Percentiles rank a stretch among this genome's conserved stretches.
Evolutionary conservation across 2,797 vertebrate genomes (phyloP).

Genomic region (Gadopsis marmoratus): DNA sequence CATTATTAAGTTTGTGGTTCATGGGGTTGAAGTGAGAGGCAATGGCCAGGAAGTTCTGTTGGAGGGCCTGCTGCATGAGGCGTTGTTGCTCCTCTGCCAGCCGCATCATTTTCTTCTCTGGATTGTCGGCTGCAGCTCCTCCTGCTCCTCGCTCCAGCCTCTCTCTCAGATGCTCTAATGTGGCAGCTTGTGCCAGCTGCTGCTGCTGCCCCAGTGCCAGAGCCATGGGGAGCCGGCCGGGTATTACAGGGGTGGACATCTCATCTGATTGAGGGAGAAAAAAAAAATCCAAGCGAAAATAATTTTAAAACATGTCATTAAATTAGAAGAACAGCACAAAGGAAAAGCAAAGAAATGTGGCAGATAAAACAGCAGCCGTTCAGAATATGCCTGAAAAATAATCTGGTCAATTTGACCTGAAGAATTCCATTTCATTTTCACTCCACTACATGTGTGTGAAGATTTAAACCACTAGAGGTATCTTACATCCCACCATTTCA

Average conservation of each 20-base stretch:
- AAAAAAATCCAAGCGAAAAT: not conserved
- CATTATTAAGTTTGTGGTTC: slow-evolving; percentile 78
- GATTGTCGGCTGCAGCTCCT: slow-evolving; percentile 78
- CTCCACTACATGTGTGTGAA: not conserved
- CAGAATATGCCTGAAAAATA: not conserved
- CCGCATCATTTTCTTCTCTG: slow-evolving; percentile 90
- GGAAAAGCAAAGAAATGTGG: not conserved
- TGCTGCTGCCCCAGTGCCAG: slow-evolving; percentile 87
- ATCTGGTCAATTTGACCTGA: not conserved
- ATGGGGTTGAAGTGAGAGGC: slow-evolving; percentile 88
- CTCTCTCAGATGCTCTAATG: slow-evolving; percentile 93
- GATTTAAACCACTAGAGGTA: not conserved
- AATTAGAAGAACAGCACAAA: not conserved
- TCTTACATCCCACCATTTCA: not conserved
- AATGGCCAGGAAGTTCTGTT: slow-evolving; percentile 93
- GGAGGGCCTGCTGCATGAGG: slow-evolving; percentile 94
- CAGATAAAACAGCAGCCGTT: not conserved
- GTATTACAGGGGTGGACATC: slow-evolving; percentile 80
- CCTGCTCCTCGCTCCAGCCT: slow-evolving; percentile 84
- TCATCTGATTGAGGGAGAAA: slow-evolving; percentile 82
- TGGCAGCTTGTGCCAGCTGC: slow-evolving; percentile 86
- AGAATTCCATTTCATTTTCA: not conserved
- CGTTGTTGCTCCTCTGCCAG: slow-evolving; percentile 94
- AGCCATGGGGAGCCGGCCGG: slow-evolving; percentile 86
- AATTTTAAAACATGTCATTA: not conserved